Evolutionary conservation across 1,140 invertebrate genomes (phyloP), one percentile per base, ranked within the genome.

Genomic region (Trichomalopsis sarcophagae): DNA sequence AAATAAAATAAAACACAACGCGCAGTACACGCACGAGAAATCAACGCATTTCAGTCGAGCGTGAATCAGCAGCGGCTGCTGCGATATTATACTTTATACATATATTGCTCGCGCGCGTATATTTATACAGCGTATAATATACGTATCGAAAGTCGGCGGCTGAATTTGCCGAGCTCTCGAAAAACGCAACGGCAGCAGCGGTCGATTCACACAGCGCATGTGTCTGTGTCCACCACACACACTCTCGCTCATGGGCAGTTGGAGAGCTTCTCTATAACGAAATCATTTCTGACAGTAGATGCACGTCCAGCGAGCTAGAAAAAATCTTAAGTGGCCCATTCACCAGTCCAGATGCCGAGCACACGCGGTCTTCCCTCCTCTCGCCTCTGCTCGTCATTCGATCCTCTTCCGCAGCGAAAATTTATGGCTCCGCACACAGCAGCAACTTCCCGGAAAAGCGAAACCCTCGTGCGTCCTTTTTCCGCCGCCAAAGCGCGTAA

Each of bases 361-460:
- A 75, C 14, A 33, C 33, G n/a, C 75, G 75, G 75, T 36, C 75
- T n/a, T 36, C 27, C 7, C 73, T 74, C 7, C 73, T 74, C 30
- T n/a, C 62, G 0, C 77, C 1, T 27, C 27, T 27, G 27, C 71
- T 5, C 73, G 84, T 78, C 84, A 82, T n/a, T 71, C 80, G 84
- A 85, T 85, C 79, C 84, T 85, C 84, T 47, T 81, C 69, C 71
- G 44, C 11, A 55, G 23, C 44, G 27, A 17, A 55, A 85, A 85
- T 82, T 81, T 85, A 82, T 85, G 84, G 73, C 14, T 36, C 79
- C 7, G 50, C 66, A 36, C 30, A 23, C 44, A 36, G 11, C 40
- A 44, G 77, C 36, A 36, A 21, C 55, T 86, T 86, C 81, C 81
- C 75, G 81, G 85, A 86, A 86, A 81, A 81, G 68, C 55, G 76